A percentile compares a stretch with the other conserved stretches of the same genome.
phyloP scores from a whole-genome alignment of 2,797 vertebrate genomes.

The Oreortyx pictus region DNA sequence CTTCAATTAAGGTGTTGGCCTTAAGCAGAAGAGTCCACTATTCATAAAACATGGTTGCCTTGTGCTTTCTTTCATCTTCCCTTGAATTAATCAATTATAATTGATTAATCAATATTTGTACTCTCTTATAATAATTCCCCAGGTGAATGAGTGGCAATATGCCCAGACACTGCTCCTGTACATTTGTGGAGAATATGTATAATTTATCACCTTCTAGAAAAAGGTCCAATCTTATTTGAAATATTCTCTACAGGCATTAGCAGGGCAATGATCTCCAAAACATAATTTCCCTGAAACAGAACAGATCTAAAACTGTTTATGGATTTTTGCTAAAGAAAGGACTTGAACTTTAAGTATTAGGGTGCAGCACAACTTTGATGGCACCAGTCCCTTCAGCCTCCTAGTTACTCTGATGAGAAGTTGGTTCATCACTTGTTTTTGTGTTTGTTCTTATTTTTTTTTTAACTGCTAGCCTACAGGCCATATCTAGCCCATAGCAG shows the following conservation, averaged over 20 bases:
- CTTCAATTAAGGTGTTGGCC: neutral
- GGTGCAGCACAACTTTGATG: neutral
- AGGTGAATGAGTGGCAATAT: neutral
- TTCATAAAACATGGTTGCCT: neutral
- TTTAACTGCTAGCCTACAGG: neutral
- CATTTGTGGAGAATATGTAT: conserved; percentile 22
- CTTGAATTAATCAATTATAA: conserved; percentile 13
- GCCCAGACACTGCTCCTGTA: conserved; percentile 18
- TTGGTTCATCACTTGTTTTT: neutral
- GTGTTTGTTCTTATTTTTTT: neutral
- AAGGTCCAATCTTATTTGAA: conserved; percentile 10
- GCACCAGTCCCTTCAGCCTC: neutral
- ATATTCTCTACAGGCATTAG: conserved; percentile 2
- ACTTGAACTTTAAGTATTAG: neutral
- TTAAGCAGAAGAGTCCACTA: neutral
- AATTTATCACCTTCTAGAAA: conserved; percentile 38
- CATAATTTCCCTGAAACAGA: neutral
- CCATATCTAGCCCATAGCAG: neutral
- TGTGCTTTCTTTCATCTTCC: conserved; percentile 32
- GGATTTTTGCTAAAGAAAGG: neutral
- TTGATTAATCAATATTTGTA: conserved; percentile 43
- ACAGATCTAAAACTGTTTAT: neutral
- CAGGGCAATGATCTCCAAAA: neutral
- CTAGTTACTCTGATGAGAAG: neutral
- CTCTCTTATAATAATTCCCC: neutral